Base-by-base conservation (phyloP, 2,888 invertebrate species). In the Catotricha subobsoleta region DNA sequence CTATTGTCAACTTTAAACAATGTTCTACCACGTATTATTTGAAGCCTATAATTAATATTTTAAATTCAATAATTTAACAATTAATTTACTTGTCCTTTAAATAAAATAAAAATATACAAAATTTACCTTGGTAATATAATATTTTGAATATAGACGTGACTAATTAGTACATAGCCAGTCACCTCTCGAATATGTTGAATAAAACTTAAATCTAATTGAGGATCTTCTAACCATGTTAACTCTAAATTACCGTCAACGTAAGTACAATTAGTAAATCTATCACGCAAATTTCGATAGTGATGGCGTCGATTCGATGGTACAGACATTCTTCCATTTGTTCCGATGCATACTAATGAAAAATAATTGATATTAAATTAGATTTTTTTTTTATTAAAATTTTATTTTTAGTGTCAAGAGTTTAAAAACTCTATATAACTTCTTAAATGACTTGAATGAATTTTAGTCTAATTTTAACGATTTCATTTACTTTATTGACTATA, bases 221-320 rank as follows among this genome's bases (percentile, higher is more conserved):
- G 71, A 65, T 87, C 83, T 60, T 84, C 77, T 34, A 95, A 74
- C 88, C 91, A 92, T 47, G 92, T 92, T 50, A 98, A 71, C 67
- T 98, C 97, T 58, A 98, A 71, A 67, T 97, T 98, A 46, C 97
- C 97, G 59, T 94, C 91, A 48, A 98, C 92, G 64, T 94, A 94
- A 20, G 94, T 95, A 67, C 97, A 97, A 67, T 95, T 95, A 49
- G 84, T 87, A 69, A 92, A 97, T 51, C 90, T 77, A 64, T 91
- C 88, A 54, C 83, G 78, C 54, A 92, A 71, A 64, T 91, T 91
- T 51, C 87, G 74, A 68, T 90, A 90, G 67, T 91, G 91, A 55
- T 90, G 88, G 48, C 86, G 81, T 50, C 84, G 76, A 65, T 90
- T 90, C 49, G 87, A 87, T 45, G 90, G 90, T 52, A 88, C 88